Evolutionary conservation across 1,140 invertebrate genomes (phyloP).

Genomic region (Dryas iulia): DNA sequence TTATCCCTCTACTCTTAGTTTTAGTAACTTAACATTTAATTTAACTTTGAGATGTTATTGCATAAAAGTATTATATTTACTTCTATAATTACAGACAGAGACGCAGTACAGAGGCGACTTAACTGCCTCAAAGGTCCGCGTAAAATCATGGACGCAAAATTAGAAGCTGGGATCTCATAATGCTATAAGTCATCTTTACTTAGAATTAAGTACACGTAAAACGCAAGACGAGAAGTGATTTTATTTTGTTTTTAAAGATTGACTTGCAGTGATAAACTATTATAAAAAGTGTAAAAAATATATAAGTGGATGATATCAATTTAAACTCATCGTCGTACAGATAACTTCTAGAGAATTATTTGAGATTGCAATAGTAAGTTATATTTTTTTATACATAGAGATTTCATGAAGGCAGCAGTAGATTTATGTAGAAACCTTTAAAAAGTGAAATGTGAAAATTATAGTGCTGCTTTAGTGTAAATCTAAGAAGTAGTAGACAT

Average conservation of each 20-base stretch:
- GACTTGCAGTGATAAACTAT: constrained; percentile 63
- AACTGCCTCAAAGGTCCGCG: constrained; percentile 71
- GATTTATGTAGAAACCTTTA: constrained; percentile 46
- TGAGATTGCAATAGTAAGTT: constrained; percentile 76
- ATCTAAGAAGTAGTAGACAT: constrained; percentile 21
- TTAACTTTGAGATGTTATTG: not conserved
- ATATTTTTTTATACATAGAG: constrained; percentile 75
- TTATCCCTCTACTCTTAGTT: no score
- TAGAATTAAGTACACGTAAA: constrained; percentile 57
- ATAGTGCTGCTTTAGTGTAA: constrained; percentile 58
- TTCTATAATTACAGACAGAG: constrained; percentile 57
- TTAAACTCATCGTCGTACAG: constrained; percentile 51
- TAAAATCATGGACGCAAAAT: constrained; percentile 73
- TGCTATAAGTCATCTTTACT: constrained; percentile 50
- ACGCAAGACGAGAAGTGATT: constrained; percentile 74
- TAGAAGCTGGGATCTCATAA: constrained; percentile 77
- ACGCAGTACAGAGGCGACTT: constrained; percentile 72
- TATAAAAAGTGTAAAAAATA: constrained; percentile 67
- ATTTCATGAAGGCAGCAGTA: constrained; percentile 46
- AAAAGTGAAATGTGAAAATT: constrained; percentile 51
- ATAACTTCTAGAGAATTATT: constrained; percentile 61
- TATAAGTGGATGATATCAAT: constrained; percentile 67
- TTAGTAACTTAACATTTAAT: no score
- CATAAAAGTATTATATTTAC: not conserved
- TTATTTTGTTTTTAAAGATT: constrained; percentile 73